Evolutionary conservation across 1,140 invertebrate genomes (phyloP).

Genomic region (Odontomachus brunneus): DNA sequence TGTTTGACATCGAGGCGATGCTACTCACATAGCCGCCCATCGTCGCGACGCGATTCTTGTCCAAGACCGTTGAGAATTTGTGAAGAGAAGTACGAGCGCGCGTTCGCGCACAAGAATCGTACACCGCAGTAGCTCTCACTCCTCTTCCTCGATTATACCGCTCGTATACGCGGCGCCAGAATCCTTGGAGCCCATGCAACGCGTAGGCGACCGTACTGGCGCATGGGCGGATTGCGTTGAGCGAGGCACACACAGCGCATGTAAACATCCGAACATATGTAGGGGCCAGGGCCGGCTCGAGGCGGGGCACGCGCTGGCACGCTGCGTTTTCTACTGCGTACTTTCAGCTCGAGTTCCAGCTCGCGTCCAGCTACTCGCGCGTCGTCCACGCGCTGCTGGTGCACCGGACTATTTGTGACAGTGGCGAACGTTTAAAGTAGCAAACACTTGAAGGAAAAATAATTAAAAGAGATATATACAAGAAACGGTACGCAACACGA

Average conservation of each 20-base stretch:
- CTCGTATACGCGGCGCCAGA: too few species aligned
- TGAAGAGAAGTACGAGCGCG: background rate
- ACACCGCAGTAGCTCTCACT: background rate
- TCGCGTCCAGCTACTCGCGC: too few species aligned
- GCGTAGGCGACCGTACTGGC: conserved; percentile 20
- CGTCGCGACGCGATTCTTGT: conserved; percentile 44
- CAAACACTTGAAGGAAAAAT: too few species aligned
- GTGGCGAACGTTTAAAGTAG: too few species aligned
- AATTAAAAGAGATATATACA: too few species aligned
- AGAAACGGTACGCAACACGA: too few species aligned
- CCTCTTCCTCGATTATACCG: background rate
- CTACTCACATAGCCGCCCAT: conserved; percentile 83
- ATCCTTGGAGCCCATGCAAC: background rate
- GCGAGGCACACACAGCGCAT: conserved; percentile 20
- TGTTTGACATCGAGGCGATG: conserved; percentile 81
- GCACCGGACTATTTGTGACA: too few species aligned
- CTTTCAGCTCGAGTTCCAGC: too few species aligned
- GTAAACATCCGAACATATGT: conserved; percentile 51
- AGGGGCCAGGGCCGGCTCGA: background rate
- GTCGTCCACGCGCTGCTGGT: too few species aligned
- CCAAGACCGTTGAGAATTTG: background rate
- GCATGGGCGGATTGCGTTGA: conserved; percentile 16
- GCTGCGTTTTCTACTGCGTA: background rate
- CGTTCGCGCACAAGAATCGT: background rate
- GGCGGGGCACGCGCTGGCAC: background rate